Evolutionary conservation across 2,797 vertebrate genomes (phyloP).

Genomic region (Coilia nasus): DNA sequence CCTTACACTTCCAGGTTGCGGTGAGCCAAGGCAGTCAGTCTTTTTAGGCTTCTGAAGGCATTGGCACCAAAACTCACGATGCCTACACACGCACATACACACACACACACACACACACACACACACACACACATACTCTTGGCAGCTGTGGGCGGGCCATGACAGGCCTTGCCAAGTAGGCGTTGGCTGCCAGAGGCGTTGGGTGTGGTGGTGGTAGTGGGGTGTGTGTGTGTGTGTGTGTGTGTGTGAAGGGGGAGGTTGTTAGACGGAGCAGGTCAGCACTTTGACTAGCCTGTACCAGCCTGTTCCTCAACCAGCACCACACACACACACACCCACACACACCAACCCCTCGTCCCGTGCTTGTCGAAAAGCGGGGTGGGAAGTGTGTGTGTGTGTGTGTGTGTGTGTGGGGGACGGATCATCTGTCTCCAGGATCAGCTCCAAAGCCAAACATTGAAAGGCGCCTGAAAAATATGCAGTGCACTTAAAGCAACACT

Average conservation of each 20-base stretch:
- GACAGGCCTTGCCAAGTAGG: constrained; percentile 10
- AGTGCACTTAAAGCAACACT: constrained; percentile 59
- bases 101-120: background rate
- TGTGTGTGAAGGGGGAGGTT: constrained; percentile 17
- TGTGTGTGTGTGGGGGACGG: constrained; percentile 57
- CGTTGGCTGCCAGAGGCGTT: constrained; percentile 7
- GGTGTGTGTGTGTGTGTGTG: background rate
- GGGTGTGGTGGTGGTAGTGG: background rate
- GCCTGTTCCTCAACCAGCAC: constrained; percentile 65
- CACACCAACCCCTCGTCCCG: background rate
- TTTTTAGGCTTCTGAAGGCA: background rate
- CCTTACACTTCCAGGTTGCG: background rate
- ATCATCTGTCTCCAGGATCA: constrained; percentile 67
- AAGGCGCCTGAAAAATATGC: constrained; percentile 59
- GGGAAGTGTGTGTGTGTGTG: background rate
- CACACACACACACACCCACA: constrained; percentile 6
- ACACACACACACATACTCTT: background rate
- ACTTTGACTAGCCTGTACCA: constrained; percentile 65
- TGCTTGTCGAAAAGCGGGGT: background rate
- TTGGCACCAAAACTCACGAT: background rate
- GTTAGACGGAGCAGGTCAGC: constrained; percentile 34
- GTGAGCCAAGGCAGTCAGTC: background rate
- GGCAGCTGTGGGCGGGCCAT: constrained; percentile 7
- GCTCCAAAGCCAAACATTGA: constrained; percentile 58
- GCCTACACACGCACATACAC: background rate